Evolutionary conservation across 2,113 vertebrate species (phyloP), one percentile per base, ranked within the genome.

Genomic region (Myrmecophaga tridactyla): DNA sequence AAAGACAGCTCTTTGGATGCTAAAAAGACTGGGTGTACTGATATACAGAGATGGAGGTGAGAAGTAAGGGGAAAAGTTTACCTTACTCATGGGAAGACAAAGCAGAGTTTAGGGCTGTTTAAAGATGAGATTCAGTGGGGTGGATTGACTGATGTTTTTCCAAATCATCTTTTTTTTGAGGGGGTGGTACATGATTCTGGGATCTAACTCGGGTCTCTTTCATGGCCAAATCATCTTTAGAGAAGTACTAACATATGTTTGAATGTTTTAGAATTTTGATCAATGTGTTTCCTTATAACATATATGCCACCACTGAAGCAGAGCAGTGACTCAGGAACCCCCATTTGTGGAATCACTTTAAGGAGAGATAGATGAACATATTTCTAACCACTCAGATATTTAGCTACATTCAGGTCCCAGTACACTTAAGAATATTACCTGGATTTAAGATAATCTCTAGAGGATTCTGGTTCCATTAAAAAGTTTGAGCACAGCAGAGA

Each of bases 381-480:
- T 89, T 95, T 96, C 89, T 84, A 88, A 82, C 90, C 85, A 92
- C 62, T 62, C 29, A 92, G 95, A 89, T 95, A 76, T 97, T 96
- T 94, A 89, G 92, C 94, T 86, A 80, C 17, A 72, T 94, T 94
- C 92, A 72, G 96, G 78, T 84, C 56, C 96, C 96, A 58, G 69
- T 18, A 87, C 69, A 97, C 97, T 97, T 97, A 97, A 96, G 95
- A 96, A 94, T 97, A 97, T 96, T 95, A 92, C 96, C 60, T 0
- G 84, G 96, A 95, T 97, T 97, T 97, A 80, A 95, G 96, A 96
- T 97, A 96, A 97, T 97, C 97, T 96, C 95, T 80, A 67, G 76
- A 96, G 97, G 96, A 97, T 97, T 97, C 94, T 70, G 86, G 92
- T 97, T 97, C 97, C 95, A 97, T 97, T 97, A 97, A 96, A 97